phyloP scores from a whole-genome alignment of 2,113 vertebrate genomes.

The Chionis minor region DNA sequence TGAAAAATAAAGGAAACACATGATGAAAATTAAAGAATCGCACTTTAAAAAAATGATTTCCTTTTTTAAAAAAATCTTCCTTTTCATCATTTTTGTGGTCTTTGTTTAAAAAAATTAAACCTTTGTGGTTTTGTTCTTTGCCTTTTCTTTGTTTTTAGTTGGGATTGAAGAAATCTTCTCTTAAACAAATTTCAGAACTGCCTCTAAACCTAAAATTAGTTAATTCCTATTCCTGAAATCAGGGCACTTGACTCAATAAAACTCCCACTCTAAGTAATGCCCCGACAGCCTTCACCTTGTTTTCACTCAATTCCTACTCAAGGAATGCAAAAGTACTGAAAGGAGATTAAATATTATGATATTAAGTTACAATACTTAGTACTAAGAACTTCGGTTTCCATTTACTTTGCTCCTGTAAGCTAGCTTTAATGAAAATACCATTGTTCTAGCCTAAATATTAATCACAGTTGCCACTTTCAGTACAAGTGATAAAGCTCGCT shows the following conservation, averaged over 20 bases:
- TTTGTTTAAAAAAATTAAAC: background rate
- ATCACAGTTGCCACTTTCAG: background rate
- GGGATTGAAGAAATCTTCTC: background rate
- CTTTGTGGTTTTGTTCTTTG: too few relatives aligned
- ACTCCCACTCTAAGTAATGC: background rate
- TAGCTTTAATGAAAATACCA: background rate
- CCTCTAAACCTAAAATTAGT: background rate
- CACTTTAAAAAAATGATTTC: rapidly evolving
- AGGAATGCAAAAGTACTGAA: background rate
- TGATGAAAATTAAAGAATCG: background rate
- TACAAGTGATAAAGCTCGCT: background rate
- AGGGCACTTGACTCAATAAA: background rate
- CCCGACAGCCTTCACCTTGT: background rate
- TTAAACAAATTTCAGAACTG: background rate
- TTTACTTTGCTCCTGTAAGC: background rate
- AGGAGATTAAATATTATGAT: background rate
- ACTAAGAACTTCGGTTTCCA: background rate
- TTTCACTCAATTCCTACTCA: background rate
- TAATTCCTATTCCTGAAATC: background rate
- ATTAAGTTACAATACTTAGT: background rate
- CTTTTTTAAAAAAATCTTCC: background rate
- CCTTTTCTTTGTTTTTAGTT: background rate
- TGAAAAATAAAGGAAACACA: background rate
- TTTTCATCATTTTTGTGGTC: background rate
- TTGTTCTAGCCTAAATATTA: background rate